phyloP scores from a whole-genome alignment of 2,113 vertebrate species.

The Petroica traversi region DNA sequence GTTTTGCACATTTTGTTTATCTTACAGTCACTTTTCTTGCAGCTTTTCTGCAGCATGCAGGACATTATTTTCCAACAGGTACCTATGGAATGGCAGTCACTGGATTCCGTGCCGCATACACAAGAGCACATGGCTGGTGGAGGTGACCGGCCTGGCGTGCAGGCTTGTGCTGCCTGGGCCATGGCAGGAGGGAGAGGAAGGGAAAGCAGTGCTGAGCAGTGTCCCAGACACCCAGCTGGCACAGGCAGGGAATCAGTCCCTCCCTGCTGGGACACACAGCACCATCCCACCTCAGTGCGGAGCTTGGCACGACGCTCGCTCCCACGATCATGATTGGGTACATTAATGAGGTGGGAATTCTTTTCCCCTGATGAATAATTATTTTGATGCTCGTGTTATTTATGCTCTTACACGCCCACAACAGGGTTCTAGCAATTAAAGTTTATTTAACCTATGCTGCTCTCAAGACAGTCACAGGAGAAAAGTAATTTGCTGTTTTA shows the following conservation, averaged over 20 bases:
- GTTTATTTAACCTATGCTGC: neutral
- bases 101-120: neutral
- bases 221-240: rapidly evolving
- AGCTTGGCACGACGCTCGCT: rapidly evolving
- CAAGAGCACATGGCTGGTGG: rapidly evolving
- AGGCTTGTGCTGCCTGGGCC: neutral
- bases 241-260: neutral
- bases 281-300: rapidly evolving
- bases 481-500: neutral
- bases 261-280: rapidly evolving
- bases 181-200: neutral
- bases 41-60: rapidly evolving
- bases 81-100: rapidly evolving
- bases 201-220: neutral
- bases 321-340: rapidly evolving
- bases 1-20: neutral
- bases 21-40: neutral
- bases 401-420: neutral
- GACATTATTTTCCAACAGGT: neutral
- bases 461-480: neutral
- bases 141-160: rapidly evolving
- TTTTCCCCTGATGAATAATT: neutral
- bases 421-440: neutral
- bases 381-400: neutral
- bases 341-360: neutral